These are phyloP conservation scores for Urocitellus parryii DNA, from an alignment of 2,113 vertebrate species.

Conservation along the genomic window DNA sequence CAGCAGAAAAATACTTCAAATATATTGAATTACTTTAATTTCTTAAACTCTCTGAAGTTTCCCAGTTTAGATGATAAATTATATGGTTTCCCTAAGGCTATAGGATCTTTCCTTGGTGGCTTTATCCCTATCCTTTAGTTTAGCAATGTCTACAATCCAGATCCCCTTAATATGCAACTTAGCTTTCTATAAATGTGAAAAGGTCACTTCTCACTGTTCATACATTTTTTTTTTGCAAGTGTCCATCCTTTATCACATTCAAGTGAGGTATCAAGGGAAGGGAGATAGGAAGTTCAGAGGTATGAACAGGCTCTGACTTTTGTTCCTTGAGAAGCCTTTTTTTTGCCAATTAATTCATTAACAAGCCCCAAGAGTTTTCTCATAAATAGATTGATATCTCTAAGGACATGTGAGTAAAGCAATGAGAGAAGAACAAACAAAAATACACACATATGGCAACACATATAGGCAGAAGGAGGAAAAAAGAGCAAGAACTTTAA, in stretches of 20 bases:
- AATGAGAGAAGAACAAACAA: slow-evolving; percentile 46
- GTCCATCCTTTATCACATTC: neutral
- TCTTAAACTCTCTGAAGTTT: neutral
- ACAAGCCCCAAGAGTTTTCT: slow-evolving; percentile 29
- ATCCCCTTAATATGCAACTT: neutral
- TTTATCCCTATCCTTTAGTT: neutral
- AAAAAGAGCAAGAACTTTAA: neutral
- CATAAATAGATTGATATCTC: slow-evolving; percentile 35
- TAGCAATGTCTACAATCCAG: neutral
- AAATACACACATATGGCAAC: neutral
- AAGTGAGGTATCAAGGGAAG: neutral
- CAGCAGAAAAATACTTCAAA: neutral
- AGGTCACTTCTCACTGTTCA: neutral
- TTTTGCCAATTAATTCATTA: slow-evolving; percentile 65
- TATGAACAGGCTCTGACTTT: neutral
- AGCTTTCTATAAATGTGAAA: neutral
- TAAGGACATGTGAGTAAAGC: neutral
- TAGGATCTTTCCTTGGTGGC: neutral
- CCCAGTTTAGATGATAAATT: neutral
- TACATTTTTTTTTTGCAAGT: neutral
- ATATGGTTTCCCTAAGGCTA: neutral
- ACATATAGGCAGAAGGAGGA: neutral
- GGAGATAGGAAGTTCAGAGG: neutral
- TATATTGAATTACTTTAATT: neutral
- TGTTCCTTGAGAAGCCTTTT: neutral